Conservation (phyloP, 2,113 vertebrate genomes). For the Gallinago media region DNA sequence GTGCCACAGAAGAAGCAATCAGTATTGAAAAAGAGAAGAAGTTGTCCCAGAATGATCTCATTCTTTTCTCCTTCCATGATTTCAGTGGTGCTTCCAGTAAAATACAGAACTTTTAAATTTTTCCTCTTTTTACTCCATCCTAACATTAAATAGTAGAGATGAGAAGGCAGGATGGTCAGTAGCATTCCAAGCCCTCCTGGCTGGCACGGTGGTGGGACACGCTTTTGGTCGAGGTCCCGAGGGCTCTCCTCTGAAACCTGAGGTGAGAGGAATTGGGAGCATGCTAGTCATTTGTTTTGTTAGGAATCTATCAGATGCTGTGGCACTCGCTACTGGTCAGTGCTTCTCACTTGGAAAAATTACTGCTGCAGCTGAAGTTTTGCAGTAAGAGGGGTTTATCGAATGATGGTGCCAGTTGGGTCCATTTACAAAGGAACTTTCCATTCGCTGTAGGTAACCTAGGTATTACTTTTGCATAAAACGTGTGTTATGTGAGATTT, state of each 20-base stretch:
- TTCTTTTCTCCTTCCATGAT: constrained; percentile 8
- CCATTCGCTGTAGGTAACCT: not conserved
- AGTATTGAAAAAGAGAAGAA: not conserved
- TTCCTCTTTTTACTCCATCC: not conserved
- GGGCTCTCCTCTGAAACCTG: not conserved
- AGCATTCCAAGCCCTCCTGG: not conserved
- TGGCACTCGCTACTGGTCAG: not conserved
- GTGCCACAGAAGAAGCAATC: not conserved
- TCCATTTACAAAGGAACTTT: not conserved
- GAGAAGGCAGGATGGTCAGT: constrained; percentile 66
- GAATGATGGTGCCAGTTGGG: not conserved
- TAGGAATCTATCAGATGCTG: not conserved
- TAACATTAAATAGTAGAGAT: not conserved
- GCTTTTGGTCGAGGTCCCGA: not conserved
- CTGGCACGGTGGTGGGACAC: not conserved
- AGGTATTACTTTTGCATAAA: not conserved
- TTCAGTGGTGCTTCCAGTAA: not conserved
- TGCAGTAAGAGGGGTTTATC: not conserved
- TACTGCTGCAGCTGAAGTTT: not conserved
- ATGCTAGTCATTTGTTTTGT: not conserved
- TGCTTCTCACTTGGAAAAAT: not conserved
- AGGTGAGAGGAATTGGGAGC: not conserved
- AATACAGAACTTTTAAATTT: not conserved
- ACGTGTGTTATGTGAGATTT: not conserved
- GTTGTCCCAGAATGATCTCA: not conserved